phyloP scores from a whole-genome alignment of 2,888 invertebrate species.

The Teinopalpus imperialis region DNA sequence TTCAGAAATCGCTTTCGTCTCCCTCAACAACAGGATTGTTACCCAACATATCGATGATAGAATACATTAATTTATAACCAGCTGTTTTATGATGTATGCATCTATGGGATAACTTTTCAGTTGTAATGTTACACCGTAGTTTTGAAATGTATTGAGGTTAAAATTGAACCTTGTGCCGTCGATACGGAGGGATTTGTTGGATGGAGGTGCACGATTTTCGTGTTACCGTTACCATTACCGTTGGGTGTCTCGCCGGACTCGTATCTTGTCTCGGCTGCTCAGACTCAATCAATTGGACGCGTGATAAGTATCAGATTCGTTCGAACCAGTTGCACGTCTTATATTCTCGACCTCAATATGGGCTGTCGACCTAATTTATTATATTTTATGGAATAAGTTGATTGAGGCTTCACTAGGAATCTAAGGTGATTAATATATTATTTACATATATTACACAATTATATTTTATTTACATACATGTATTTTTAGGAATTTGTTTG shows the following conservation, averaged over 20 bases:
- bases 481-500: slow-evolving; percentile 7
- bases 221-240: slow-evolving; percentile 75
- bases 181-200: slow-evolving; percentile 53
- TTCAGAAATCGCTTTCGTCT: not conserved
- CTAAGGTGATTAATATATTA: too few species aligned
- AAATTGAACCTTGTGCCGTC: slow-evolving; percentile 21
- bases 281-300: slow-evolving; percentile 55
- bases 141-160: not conserved
- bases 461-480: too few species aligned
- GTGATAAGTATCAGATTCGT: slow-evolving; percentile 36
- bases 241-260: slow-evolving; percentile 74
- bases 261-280: slow-evolving; percentile 65
- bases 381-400: too few species aligned
- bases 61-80: slow-evolving; percentile 3
- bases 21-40: slow-evolving; percentile 7
- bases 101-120: too few species aligned
- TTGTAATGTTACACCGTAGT: too few species aligned
- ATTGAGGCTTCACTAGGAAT: too few species aligned
- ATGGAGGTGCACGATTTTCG: slow-evolving; percentile 64
- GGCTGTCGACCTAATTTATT: slow-evolving; percentile 16
- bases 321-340: slow-evolving; percentile 41
- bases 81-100: too few species aligned
- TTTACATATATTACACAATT: too few species aligned
- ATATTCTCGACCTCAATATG: slow-evolving; percentile 37
- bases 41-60: not conserved